A percentile compares a stretch with the other conserved stretches of the same genome.
These are phyloP conservation scores for Habrosyne pyritoides DNA, from an alignment of 2,888 invertebrate species.

Conservation along the genomic window DNA sequence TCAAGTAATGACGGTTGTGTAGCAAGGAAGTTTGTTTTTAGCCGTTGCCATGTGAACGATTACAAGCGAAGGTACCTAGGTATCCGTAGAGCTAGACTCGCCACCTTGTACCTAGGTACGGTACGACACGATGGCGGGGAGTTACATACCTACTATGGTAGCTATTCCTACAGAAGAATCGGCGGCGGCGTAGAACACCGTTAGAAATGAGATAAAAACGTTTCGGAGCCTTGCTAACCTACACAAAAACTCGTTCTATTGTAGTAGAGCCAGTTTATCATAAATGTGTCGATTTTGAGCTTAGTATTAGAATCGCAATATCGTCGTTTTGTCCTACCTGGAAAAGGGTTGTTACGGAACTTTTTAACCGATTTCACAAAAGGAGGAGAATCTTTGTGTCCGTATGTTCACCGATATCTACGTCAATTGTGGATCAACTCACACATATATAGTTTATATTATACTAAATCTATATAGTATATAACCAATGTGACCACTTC, in stretches of 20 bases:
- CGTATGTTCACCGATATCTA: too few relatives aligned
- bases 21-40: slow-evolving; percentile 56
- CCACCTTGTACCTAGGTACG: slow-evolving; percentile 57
- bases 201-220: slow-evolving; percentile 55
- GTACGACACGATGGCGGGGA: slow-evolving; percentile 45
- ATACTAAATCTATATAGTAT: too few relatives aligned
- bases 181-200: slow-evolving; percentile 52
- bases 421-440: too few relatives aligned
- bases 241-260: slow-evolving; percentile 37
- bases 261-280: slow-evolving; percentile 19
- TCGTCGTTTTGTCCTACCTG: too few relatives aligned
- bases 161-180: slow-evolving; percentile 48
- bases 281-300: neutral
- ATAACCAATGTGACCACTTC: too few relatives aligned
- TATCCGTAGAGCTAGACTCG: slow-evolving; percentile 20
- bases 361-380: too few relatives aligned
- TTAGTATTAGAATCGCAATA: too few relatives aligned
- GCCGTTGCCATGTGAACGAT: slow-evolving; percentile 68
- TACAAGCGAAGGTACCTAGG: slow-evolving; percentile 22
- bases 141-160: slow-evolving; percentile 35
- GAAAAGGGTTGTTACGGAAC: too few relatives aligned
- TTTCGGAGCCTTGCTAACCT: slow-evolving; percentile 15
- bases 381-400: too few relatives aligned
- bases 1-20: slow-evolving; percentile 23
- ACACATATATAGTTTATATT: too few relatives aligned